phyloP scores from a whole-genome alignment of 1,140 invertebrate species.

The Pygmarrhopalites habei region DNA sequence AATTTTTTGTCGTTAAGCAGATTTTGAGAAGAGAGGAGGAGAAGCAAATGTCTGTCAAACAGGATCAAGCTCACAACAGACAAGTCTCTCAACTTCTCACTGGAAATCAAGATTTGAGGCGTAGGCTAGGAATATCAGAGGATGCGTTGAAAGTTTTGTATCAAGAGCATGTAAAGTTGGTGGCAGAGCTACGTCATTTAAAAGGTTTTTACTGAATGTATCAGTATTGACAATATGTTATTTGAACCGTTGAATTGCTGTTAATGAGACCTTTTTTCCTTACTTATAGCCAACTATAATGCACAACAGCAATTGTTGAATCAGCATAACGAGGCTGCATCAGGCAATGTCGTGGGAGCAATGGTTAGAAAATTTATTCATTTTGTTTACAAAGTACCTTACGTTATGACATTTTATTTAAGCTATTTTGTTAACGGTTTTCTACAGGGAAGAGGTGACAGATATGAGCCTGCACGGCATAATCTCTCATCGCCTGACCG shows the following conservation, averaged over 20 bases:
- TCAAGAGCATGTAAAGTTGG: slow-evolving; percentile 26
- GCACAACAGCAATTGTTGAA: background rate
- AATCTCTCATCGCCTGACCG: slow-evolving; percentile 27
- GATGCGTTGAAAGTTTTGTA: slow-evolving; percentile 23
- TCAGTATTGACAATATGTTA: too few relatives aligned
- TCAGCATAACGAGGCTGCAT: background rate
- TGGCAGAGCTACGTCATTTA: slow-evolving; percentile 20
- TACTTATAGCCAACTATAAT: background rate
- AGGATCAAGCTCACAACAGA: background rate
- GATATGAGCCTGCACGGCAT: background rate
- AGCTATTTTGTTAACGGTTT: background rate
- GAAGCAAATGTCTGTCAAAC: background rate
- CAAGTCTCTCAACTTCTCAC: slow-evolving; percentile 3
- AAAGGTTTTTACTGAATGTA: too few relatives aligned
- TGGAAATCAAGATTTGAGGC: slow-evolving; percentile 14
- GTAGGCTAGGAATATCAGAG: slow-evolving; percentile 23
- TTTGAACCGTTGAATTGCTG: too few relatives aligned
- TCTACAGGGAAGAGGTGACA: background rate
- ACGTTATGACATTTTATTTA: too few relatives aligned
- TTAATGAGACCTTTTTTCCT: too few relatives aligned
- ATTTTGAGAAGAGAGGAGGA: background rate
- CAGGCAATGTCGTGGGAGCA: background rate
- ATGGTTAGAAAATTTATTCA: background rate
- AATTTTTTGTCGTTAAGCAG: background rate
- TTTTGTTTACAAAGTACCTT: background rate